Evolutionary conservation across 1,140 invertebrate species (phyloP), one percentile per base, ranked within the genome.

Genomic region (Ptiloglossa arizonensis): DNA sequence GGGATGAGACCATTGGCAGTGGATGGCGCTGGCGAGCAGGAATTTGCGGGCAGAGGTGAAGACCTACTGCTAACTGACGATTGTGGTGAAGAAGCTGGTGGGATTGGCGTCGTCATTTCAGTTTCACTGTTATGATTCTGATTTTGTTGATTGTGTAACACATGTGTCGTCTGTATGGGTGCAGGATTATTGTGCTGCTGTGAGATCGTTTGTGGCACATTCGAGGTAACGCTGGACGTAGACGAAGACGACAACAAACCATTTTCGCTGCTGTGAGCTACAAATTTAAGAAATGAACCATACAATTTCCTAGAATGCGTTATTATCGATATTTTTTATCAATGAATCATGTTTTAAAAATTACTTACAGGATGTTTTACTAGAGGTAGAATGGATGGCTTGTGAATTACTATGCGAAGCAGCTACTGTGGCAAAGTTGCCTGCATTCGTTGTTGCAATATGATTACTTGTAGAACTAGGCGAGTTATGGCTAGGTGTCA

Each of bases 351-450:
- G 3, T 50, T 35, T 32, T 19, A 69, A 5, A 50, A 62, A 56
- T 41, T 66, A 86, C 91, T 92, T 88, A 93, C 93, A 91, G 83
- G 90, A 87, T 75, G 90, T 88, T 91, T 93, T 93, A 89, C 87
- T 93, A 87, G 91, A 92, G 83, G 87, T 93, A 91, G 91, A 89
- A 88, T 93, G 90, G 79, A 90, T 91, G 81, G 89, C 86, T 92
- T 92, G 93, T 66, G 91, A 94, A 81, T 92, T 93, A 78, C 87
- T 92, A 86, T 93, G 93, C 68, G 93, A 92, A 57, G 94, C 94
- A 85, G 94, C 94, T 78, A 95, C 94, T 2, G 94, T 94, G 60
- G 95, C 95, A 88, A 95, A 95, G 87, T 95, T 95, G 80, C 94
- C 93, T 73, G 91, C 89, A 82, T 92, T 92, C 74, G 90, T 92